These are phyloP conservation scores for Phanerotoma sp. DNA, from an alignment of 2,888 invertebrate species.

Conservation along the genomic window DNA sequence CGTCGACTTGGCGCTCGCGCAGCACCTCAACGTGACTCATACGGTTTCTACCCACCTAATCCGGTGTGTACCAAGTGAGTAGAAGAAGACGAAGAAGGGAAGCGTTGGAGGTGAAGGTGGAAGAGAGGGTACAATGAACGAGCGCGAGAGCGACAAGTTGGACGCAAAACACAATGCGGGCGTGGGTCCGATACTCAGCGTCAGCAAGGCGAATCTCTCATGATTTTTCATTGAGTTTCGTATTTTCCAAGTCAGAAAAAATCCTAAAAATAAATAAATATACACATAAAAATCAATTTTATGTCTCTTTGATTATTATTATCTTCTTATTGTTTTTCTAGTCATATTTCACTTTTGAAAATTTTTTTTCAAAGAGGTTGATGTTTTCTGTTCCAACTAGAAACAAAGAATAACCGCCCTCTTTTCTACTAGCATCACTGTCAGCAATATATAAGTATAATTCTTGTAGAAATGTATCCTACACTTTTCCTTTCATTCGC, in stretches of 20 bases:
- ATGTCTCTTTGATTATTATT: not conserved
- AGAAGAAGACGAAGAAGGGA: constrained; percentile 31
- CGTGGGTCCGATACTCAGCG: constrained; percentile 45
- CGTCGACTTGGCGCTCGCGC: constrained; percentile 42
- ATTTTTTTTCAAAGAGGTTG: constrained; percentile 21
- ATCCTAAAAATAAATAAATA: not conserved
- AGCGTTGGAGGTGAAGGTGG: constrained; percentile 20
- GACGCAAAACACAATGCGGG: constrained; percentile 50
- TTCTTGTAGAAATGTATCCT: constrained; percentile 22
- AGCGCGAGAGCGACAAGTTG: constrained; percentile 47
- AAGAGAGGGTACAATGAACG: constrained; percentile 40
- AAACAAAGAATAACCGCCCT: not conserved
- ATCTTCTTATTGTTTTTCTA: too few relatives aligned
- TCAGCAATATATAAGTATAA: too few relatives aligned
- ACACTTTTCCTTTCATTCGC: constrained; percentile 44
- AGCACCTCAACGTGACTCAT: constrained; percentile 42
- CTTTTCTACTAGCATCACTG: not conserved
- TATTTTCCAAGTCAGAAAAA: constrained; percentile 2
- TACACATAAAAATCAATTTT: too few relatives aligned
- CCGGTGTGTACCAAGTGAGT: constrained; percentile 36
- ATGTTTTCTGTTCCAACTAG: constrained; percentile 4
- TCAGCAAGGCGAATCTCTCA: constrained; percentile 40
- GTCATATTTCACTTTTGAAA: too few relatives aligned
- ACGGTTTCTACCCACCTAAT: constrained; percentile 50
- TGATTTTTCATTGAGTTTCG: constrained; percentile 17